Conservation (phyloP, 2,888 invertebrate genomes). For the Celastrina argiolus region DNA sequence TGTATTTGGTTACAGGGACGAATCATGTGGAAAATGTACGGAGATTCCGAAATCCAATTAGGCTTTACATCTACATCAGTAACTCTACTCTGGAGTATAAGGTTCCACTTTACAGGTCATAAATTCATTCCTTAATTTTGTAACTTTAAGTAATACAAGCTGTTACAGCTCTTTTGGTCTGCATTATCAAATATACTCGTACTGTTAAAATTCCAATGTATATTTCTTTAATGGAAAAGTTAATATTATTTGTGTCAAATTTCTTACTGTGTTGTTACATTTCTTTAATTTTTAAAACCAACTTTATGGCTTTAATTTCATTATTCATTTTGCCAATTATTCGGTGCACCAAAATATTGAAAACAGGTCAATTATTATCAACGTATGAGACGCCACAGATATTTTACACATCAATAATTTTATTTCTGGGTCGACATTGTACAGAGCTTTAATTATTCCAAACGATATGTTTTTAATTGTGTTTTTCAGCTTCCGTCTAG, state of each 20-base stretch:
- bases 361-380: neutral
- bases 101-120: slow-evolving; percentile 26
- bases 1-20: slow-evolving; percentile 18
- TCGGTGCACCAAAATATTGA: neutral
- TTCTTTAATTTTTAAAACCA: neutral
- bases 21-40: slow-evolving; percentile 29
- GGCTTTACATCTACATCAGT: slow-evolving; percentile 22
- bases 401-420: neutral
- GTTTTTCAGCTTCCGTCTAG: neutral
- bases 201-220: no score
- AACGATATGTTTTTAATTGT: neutral
- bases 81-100: slow-evolving; percentile 28
- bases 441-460: neutral
- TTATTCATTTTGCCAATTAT: neutral
- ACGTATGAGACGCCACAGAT: neutral
- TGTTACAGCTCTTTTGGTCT: no score
- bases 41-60: slow-evolving; percentile 32
- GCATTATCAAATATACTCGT: no score
- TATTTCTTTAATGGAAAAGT: no score
- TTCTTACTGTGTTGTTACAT: neutral
- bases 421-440: slow-evolving; percentile 9
- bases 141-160: neutral
- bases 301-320: neutral
- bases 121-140: neutral
- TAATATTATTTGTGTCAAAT: no score